phyloP scores from a whole-genome alignment of 2,888 invertebrate species.

The Pandemis heparana region DNA sequence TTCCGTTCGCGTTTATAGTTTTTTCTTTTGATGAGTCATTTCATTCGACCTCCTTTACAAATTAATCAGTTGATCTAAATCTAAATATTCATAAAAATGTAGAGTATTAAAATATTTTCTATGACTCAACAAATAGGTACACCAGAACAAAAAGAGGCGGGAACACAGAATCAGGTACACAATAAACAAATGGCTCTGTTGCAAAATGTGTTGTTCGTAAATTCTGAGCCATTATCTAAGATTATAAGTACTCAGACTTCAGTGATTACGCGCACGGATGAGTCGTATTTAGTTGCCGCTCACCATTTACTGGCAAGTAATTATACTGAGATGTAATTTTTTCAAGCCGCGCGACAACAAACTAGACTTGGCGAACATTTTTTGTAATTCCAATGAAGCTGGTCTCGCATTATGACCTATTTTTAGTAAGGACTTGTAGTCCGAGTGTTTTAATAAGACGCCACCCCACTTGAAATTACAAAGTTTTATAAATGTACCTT shows the following conservation, averaged over 20 bases:
- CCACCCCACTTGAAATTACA: constrained; percentile 43
- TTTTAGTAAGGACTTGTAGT: constrained; percentile 29
- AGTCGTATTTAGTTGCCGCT: background rate
- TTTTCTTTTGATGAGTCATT: constrained; percentile 36
- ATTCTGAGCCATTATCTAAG: background rate
- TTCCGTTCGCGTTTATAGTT: constrained; percentile 27
- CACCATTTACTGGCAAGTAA: constrained; percentile 3
- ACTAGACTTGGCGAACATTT: constrained; percentile 25
- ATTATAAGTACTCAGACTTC: background rate
- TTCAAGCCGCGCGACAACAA: constrained; percentile 9
- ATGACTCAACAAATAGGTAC: background rate
- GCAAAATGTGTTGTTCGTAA: background rate
- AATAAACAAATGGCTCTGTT: background rate
- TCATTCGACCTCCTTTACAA: constrained; percentile 30
- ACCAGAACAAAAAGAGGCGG: background rate
- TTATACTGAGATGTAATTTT: constrained; percentile 32
- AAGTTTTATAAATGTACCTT: constrained; percentile 29
- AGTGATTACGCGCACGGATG: background rate
- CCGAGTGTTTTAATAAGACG: constrained; percentile 32
- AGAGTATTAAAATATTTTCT: background rate
- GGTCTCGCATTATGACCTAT: constrained; percentile 40
- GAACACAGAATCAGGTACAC: background rate
- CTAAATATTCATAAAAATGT: constrained; percentile 4
- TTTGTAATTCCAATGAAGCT: constrained; percentile 39
- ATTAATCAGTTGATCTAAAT: constrained; percentile 24